Evolutionary conservation across 2,113 vertebrate genomes (phyloP).

Genomic region (Thalassarche chlororhynchos): DNA sequence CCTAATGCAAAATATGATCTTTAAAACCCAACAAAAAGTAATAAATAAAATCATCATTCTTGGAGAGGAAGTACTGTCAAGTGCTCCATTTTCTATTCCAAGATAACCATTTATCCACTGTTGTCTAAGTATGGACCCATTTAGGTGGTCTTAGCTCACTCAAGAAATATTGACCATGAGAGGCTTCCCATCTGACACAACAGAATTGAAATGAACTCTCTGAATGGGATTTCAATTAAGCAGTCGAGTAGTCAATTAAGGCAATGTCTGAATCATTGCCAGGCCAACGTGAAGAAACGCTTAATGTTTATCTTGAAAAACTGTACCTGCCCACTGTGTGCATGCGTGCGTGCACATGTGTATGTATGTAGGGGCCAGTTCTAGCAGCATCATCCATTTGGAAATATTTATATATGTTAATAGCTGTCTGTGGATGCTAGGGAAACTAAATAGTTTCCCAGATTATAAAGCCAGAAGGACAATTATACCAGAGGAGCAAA

Average conservation of each 20-base stretch:
- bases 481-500: not conserved
- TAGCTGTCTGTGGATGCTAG: not conserved
- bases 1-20: not conserved
- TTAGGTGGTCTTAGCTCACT: not conserved
- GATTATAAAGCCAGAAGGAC: not conserved
- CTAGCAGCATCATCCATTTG: not conserved
- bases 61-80: not conserved
- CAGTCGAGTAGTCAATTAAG: not conserved
- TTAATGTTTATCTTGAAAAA: not conserved
- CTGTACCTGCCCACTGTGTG: not conserved
- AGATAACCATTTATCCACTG: not conserved
- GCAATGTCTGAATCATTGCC: not conserved
- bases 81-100: not conserved
- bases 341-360: accelerated
- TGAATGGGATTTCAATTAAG: not conserved
- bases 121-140: not conserved
- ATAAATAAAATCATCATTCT: not conserved
- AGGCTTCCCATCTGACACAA: not conserved
- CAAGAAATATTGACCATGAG: not conserved
- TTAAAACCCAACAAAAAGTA: not conserved
- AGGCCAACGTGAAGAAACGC: not conserved
- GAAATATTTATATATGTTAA: not conserved
- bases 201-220: not conserved
- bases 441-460: not conserved
- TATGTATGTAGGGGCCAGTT: not conserved